Evolutionary conservation across 2,888 invertebrate species (phyloP).

Genomic region (Boloria euphrosyne): DNA sequence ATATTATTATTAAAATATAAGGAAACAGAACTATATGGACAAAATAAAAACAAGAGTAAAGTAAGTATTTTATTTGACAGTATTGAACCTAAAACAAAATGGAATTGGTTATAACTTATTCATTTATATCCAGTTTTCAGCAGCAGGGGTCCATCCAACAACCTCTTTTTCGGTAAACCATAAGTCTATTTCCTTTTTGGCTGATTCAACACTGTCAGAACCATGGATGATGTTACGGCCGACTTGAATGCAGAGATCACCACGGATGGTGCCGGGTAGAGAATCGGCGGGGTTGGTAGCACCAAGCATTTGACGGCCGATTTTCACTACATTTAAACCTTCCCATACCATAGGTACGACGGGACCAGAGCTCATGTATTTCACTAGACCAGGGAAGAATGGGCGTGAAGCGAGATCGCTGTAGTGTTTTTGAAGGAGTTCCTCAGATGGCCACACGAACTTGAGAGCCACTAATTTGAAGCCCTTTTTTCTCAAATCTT

Average conservation of each 20-base stretch:
- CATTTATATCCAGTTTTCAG: conserved; percentile 95
- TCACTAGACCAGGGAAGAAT: conserved; percentile 96
- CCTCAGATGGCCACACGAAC: conserved; percentile 93
- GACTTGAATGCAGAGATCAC: conserved; percentile 97
- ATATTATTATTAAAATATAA: too few species aligned
- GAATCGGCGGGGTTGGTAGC: conserved; percentile 98
- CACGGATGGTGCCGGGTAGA: conserved; percentile 97
- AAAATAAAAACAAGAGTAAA: conserved; percentile 2
- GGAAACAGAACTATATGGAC: too few species aligned
- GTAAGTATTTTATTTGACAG: conserved; percentile 6
- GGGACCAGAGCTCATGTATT: conserved; percentile 98
- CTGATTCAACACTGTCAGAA: conserved; percentile 97
- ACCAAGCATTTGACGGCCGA: conserved; percentile 97
- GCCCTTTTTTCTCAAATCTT: conserved; percentile 97
- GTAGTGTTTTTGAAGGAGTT: conserved; percentile 95
- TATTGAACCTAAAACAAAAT: conserved; percentile 25
- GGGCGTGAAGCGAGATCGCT: conserved; percentile 93
- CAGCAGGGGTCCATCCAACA: conserved; percentile 91
- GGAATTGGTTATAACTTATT: conserved; percentile 75
- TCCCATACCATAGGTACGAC: conserved; percentile 98
- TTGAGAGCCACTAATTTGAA: conserved; percentile 98
- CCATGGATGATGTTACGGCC: conserved; percentile 99
- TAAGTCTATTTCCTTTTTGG: conserved; percentile 96
- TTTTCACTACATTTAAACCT: conserved; percentile 96
- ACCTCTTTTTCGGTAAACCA: conserved; percentile 97